phyloP scores from a whole-genome alignment of 2,888 invertebrate species.

The Rotaria macrura region DNA sequence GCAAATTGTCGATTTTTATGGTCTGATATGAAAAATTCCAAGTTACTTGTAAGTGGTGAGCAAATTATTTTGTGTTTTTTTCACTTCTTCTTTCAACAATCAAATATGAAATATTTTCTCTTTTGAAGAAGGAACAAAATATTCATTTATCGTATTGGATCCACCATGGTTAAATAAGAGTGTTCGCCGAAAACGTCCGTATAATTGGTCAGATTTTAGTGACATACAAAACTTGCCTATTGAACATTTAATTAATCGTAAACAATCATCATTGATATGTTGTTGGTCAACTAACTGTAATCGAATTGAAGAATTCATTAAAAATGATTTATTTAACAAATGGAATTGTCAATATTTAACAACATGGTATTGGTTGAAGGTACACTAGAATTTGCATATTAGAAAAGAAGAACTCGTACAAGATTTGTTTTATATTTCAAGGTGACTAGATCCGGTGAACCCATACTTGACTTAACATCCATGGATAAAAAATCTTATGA shows the following conservation, averaged over 20 bases:
- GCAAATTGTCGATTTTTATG: conserved; percentile 37
- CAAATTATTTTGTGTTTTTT: not conserved
- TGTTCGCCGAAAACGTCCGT: conserved; percentile 60
- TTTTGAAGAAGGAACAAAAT: conserved; percentile 47
- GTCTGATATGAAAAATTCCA: conserved; percentile 35
- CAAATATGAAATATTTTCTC: too few relatives aligned
- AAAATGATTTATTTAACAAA: conserved; percentile 60
- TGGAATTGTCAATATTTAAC: conserved; percentile 66
- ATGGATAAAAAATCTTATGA: conserved; percentile 77
- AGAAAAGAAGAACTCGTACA: too few relatives aligned
- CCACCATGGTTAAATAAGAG: conserved; percentile 95
- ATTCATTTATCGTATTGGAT: conserved; percentile 74
- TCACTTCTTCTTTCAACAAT: too few relatives aligned
- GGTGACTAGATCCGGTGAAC: conserved; percentile 61
- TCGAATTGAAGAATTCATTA: conserved; percentile 61
- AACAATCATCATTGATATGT: not conserved
- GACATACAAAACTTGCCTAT: conserved; percentile 62
- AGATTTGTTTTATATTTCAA: conserved; percentile 46
- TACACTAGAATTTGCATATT: conserved; percentile 47
- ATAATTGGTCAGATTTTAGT: conserved; percentile 67
- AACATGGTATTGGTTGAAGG: conserved; percentile 80
- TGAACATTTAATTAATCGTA: conserved; percentile 50
- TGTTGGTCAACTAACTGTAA: conserved; percentile 78
- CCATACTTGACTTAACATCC: conserved; percentile 60
- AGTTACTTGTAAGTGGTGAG: not conserved